Base-by-base conservation (phyloP, 2,113 vertebrate species). In the Epinephelus lanceolatus region DNA sequence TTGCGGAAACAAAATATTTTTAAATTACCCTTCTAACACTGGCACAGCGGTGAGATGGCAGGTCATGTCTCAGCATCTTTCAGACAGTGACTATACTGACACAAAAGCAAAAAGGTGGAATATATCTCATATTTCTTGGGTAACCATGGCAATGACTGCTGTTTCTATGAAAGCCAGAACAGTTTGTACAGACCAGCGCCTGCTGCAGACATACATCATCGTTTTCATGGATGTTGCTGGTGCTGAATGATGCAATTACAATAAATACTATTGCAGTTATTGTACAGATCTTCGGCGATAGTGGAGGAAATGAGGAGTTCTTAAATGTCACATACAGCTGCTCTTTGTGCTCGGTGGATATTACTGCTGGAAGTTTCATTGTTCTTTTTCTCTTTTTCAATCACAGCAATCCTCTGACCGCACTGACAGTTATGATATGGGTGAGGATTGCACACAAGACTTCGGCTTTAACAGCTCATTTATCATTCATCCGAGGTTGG, bases 401-500 rank as follows among this genome's bases (percentile, higher is more conserved):
- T 83, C 76, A 60, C 73, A 80, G 62, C 60, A 52, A 42, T 77
- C 40, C 56, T 27, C 53, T 72, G 71, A 68, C 78, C 78, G 49
- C 51, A 25, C 77, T 78, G 72, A 79, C 81, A 82, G 74, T 76
- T 72, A 73, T 90, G 79, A 57, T 82, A 75, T 56, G 81, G 78
- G 61, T 85, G 70, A 77, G 37, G 78, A 67, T 45, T 75, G 80
- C 74, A 76, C 57, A 47, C 61, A 73, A 52, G 86, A 89, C 88
- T 84, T 84, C 72, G 21, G 37, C 81, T 83, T 59, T 68, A 80
- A 62, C 86, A 79, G 74, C 87, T 91, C 87, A 90, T 94, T 88
- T 88, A 89, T 92, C 84, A 92, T 93, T 90, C 81, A 92, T 87
- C 84, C 19, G 65, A 84, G 88, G 88, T 77, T 81, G 87, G 83